Evolutionary conservation across 2,888 invertebrate species (phyloP), one percentile per base, ranked within the genome.

Genomic region (Anthoptus insignis): DNA sequence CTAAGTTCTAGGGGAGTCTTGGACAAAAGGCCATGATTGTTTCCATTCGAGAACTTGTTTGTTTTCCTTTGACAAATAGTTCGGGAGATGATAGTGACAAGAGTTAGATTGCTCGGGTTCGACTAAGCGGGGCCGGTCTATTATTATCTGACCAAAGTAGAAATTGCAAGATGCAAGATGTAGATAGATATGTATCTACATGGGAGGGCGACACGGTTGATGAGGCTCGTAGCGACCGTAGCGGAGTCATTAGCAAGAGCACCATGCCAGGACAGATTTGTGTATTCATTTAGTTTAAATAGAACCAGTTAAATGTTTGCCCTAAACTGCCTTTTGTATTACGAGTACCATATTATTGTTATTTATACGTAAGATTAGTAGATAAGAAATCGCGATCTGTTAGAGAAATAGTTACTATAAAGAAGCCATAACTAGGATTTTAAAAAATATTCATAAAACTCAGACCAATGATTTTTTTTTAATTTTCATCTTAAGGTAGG

Each of bases 31-130:
- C 76, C 76, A 76, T 79, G 80, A 85, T 85, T 85, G 84, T 85
- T 83, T 82, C 79, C 77, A 81, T 82, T 82, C 81, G 81, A 82
- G 79, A 85, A 82, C 79, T 80, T 82, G 82, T 83, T 85, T 82
- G 81, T 80, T 80, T 77, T 76, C 71, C 73, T 71, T 77, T 83
- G 82, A 84, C 76, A 83, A 84, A 84, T 82, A 74, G 76, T 76
- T 77, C 76, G 79, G 76, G 75, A 81, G 79, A 79, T 76, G 73
- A 74, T 65, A 67, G 63, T 60, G 65, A 69, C 65, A 57, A 66
- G 69, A 59, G 58, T 67, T 67, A 64, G 65, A 64, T 64, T 67
- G 65, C 65, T 67, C 65, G 65, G 63, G 57, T 59, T 42, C 52
- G 58, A 52, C 58, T 64, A 58, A 64, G 50, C 56, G 57, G 63